Evolutionary conservation across 1,140 invertebrate genomes (phyloP).

Genomic region (Ips typographus): DNA sequence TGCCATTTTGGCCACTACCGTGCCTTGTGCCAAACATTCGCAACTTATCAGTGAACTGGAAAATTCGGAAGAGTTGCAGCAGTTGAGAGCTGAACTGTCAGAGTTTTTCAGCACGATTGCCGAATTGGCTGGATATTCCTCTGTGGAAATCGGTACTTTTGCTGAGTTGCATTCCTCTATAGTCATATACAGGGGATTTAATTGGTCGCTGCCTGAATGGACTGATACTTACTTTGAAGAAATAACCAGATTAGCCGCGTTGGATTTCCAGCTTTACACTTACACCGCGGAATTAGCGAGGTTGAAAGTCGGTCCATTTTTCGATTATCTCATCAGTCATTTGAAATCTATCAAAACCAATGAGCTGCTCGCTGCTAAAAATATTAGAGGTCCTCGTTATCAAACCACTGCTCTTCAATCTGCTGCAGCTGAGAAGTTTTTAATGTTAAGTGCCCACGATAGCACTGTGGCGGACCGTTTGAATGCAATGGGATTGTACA

Average conservation of each 20-base stretch:
- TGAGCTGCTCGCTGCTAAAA: background rate
- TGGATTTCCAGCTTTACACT: slow-evolving; percentile 50
- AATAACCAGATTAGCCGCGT: slow-evolving; percentile 54
- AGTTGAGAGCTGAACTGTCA: slow-evolving; percentile 1
- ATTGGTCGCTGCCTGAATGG: slow-evolving; percentile 72
- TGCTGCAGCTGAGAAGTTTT: slow-evolving; percentile 50
- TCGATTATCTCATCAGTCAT: slow-evolving; percentile 49
- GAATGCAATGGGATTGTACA: slow-evolving; percentile 70
- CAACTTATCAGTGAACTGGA: slow-evolving; percentile 57
- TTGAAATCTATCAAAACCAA: slow-evolving; percentile 15
- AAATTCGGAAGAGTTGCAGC: slow-evolving; percentile 57
- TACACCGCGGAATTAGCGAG: slow-evolving; percentile 57
- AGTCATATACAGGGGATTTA: slow-evolving; percentile 68
- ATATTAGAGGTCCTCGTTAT: slow-evolving; percentile 1
- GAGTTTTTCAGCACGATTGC: slow-evolving; percentile 17
- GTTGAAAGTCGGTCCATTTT: slow-evolving; percentile 62
- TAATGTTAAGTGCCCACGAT: slow-evolving; percentile 62
- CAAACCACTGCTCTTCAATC: background rate
- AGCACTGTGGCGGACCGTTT: slow-evolving; percentile 75
- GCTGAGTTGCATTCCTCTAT: slow-evolving; percentile 66
- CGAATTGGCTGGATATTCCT: slow-evolving; percentile 17
- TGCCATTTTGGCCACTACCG: slow-evolving; percentile 58
- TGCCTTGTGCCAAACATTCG: slow-evolving; percentile 64
- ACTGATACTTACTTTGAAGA: slow-evolving; percentile 58
- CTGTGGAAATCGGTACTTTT: slow-evolving; percentile 57